Conservation (phyloP, 2,797 vertebrate genomes). For the Galaxias olidus region DNA sequence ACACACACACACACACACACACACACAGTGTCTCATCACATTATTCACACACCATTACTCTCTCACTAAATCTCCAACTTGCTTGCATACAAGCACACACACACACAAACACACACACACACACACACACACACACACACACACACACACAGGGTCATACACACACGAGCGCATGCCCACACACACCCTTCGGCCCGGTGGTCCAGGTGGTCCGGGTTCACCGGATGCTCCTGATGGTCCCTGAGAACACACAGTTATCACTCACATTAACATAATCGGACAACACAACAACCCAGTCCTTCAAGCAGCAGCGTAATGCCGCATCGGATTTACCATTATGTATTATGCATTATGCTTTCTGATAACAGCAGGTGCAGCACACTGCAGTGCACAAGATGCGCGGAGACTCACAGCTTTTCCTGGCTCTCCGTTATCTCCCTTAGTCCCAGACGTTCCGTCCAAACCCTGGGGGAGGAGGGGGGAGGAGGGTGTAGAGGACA, state of each 20-base stretch:
- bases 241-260: slow-evolving; percentile 52
- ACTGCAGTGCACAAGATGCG: too few relatives aligned
- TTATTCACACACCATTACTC: too few relatives aligned
- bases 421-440: slow-evolving; percentile 91
- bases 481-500: neutral
- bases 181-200: slow-evolving; percentile 87
- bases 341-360: too few relatives aligned
- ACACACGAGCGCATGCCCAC: slow-evolving; percentile 16
- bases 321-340: too few relatives aligned
- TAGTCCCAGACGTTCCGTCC: slow-evolving; percentile 87
- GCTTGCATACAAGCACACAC: neutral
- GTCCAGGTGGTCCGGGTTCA: slow-evolving; percentile 82
- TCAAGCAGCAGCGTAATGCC: too few relatives aligned
- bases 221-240: slow-evolving; percentile 83
- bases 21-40: neutral
- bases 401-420: slow-evolving; percentile 86
- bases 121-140: slow-evolving; percentile 17
- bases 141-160: neutral
- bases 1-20: slow-evolving; percentile 1
- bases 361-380: too few relatives aligned
- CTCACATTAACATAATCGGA: too few relatives aligned
- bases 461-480: slow-evolving; percentile 77
- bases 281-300: too few relatives aligned
- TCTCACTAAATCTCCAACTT: too few relatives aligned
- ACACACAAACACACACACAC: slow-evolving; percentile 14